These are phyloP conservation scores for Carduelis carduelis DNA, from an alignment of 2,797 vertebrate genomes.

Conservation along the genomic window DNA sequence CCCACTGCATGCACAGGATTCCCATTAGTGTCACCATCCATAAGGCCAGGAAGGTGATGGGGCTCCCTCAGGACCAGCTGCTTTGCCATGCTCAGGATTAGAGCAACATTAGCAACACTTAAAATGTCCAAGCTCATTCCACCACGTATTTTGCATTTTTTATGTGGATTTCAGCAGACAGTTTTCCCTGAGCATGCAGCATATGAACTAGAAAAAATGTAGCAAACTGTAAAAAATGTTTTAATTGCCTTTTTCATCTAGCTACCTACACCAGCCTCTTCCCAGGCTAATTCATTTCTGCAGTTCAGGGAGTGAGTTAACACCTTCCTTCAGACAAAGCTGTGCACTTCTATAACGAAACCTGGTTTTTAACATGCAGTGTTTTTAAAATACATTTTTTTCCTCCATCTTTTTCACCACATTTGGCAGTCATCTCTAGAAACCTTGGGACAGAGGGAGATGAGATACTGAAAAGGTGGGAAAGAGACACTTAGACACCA, in stretches of 20 bases:
- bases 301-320: not conserved
- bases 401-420: not conserved
- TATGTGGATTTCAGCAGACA: not conserved
- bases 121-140: not conserved
- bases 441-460: not conserved
- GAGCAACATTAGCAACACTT: not conserved
- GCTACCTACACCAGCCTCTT: not conserved
- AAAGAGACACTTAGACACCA: not conserved
- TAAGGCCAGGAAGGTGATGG: not conserved
- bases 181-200: not conserved
- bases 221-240: not conserved
- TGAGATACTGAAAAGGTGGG: not conserved
- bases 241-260: not conserved
- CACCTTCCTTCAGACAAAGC: not conserved
- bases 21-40: constrained; percentile 45
- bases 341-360: not conserved
- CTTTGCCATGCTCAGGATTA: not conserved
- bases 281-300: not conserved
- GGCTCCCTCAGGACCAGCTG: constrained; percentile 25
- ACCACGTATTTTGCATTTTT: not conserved
- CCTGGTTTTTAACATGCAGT: not conserved
- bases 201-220: not conserved
- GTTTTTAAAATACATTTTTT: not conserved
- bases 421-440: not conserved
- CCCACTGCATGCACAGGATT: not conserved